Percentiles rank a stretch among this genome's conserved stretches.
Evolutionary conservation across 1,140 invertebrate genomes (phyloP).

Genomic region (Habropoda laboriosa): DNA sequence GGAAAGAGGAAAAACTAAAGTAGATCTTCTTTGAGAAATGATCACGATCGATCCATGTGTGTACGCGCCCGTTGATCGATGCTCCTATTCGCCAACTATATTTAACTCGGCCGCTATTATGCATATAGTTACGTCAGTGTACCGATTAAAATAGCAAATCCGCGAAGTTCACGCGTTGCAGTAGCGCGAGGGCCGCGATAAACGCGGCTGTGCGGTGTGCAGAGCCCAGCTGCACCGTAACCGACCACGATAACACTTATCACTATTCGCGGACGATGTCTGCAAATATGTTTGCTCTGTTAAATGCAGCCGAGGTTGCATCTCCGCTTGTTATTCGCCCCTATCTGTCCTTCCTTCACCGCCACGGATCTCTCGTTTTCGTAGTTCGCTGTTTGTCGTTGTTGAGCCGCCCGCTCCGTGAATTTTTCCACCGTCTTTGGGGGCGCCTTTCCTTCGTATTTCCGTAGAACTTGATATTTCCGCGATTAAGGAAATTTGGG

Average conservation of each 20-base stretch:
- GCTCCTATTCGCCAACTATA: constrained; percentile 23
- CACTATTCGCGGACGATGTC: constrained; percentile 36
- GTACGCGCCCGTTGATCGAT: background rate
- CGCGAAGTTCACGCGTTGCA: constrained; percentile 39
- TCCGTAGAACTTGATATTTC: no score
- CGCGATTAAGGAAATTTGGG: no score
- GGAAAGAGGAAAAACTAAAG: no score
- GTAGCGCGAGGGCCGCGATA: constrained; percentile 37
- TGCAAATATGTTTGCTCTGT: constrained; percentile 62
- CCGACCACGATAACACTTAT: constrained; percentile 52
- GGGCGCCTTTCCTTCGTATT: no score
- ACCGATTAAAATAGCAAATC: constrained; percentile 64
- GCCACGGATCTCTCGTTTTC: background rate
- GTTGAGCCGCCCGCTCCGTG: background rate
- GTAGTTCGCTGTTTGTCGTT: background rate
- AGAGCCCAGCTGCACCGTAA: constrained; percentile 58
- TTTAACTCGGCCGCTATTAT: constrained; percentile 59
- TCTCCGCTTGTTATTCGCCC: constrained; percentile 24
- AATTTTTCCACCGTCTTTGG: constrained; percentile 11
- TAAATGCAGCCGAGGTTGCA: constrained; percentile 29
- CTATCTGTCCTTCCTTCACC: constrained; percentile 6
- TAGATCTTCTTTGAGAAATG: no score
- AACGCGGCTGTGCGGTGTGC: background rate
- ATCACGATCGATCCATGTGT: background rate
- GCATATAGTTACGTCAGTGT: constrained; percentile 61